Evolutionary conservation across 2,113 vertebrate species (phyloP).

Genomic region (Dromiciops gliroides): DNA sequence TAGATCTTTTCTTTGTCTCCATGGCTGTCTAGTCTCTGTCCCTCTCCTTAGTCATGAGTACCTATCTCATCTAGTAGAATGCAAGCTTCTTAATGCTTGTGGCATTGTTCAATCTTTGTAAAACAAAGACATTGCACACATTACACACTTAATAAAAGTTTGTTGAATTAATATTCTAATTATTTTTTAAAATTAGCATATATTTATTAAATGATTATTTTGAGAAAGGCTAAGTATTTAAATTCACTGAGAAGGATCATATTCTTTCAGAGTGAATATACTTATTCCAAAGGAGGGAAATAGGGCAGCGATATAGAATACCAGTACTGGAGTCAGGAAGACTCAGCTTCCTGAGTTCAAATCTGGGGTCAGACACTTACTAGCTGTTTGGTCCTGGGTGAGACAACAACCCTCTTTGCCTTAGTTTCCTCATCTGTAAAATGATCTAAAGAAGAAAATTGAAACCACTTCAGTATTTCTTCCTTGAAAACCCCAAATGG

Average conservation of each 20-base stretch:
- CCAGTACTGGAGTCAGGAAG: background rate
- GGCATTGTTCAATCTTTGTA: background rate
- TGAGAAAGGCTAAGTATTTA: background rate
- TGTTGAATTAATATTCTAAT: background rate
- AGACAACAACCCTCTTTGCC: background rate
- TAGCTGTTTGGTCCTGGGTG: background rate
- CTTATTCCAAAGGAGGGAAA: background rate
- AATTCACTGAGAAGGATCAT: background rate
- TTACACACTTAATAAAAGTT: background rate
- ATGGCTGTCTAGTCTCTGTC: background rate
- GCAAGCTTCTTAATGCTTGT: background rate
- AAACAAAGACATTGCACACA: background rate
- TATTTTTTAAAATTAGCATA: background rate
- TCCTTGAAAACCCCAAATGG: background rate
- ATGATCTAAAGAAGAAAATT: background rate
- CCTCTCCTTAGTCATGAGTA: background rate
- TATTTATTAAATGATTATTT: background rate
- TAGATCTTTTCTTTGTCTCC: background rate
- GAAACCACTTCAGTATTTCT: background rate
- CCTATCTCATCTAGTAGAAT: background rate
- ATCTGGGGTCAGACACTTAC: background rate
- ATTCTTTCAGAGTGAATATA: background rate
- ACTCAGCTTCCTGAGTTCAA: background rate
- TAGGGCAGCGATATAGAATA: background rate
- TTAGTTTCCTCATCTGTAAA: background rate